Base-by-base conservation (phyloP, 2,113 vertebrate species). In the Chaenogobius annularis region DNA sequence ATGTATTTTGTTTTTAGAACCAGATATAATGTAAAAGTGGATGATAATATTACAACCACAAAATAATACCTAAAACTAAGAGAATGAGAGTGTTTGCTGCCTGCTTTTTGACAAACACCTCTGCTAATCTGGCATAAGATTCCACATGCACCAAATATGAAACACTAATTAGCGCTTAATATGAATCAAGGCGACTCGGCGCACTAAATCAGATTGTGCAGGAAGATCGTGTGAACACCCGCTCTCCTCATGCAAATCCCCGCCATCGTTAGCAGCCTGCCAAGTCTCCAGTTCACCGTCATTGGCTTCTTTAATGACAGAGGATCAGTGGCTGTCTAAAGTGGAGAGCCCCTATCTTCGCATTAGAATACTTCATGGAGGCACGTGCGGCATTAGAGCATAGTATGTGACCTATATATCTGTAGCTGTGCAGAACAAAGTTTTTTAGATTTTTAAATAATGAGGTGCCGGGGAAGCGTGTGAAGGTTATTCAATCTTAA, bases 401-500 rank as follows among this genome's bases (percentile, higher is more conserved):
- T 83, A 84, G 87, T 46, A 83, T 90, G 84, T 90, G 90, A 92
- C 89, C 89, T 90, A 91, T 86, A 90, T 90, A 90, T 89, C 26
- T 82, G 79, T 54, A 78, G 70, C 80, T 76, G 79, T 79, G 82
- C 81, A 0, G 88, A 48, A 84, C 83, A 91, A 91, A 88, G 55
- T 58, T 58, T 91, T 91, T 91, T 76, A 82, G 85, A 92, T 91
- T 90, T 91, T 91, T 91, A 90, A 91, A 90, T 93, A 93, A 93
- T 92, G 91, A 92, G 91, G 91, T 78, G 84, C 89, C 83, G 77
- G 22, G 87, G 84, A 90, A 89, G 81, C 84, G 83, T 89, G 91
- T 91, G 92, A 93, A 92, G 91, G 92, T 93, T 93, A 93, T 93
- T 93, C 90, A 93, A 92, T 93, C 92, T 93, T 93, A 93, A 93